Evolutionary conservation across 2,888 invertebrate species (phyloP), one percentile per base, ranked within the genome.

Genomic region (Smittia aterrima): DNA sequence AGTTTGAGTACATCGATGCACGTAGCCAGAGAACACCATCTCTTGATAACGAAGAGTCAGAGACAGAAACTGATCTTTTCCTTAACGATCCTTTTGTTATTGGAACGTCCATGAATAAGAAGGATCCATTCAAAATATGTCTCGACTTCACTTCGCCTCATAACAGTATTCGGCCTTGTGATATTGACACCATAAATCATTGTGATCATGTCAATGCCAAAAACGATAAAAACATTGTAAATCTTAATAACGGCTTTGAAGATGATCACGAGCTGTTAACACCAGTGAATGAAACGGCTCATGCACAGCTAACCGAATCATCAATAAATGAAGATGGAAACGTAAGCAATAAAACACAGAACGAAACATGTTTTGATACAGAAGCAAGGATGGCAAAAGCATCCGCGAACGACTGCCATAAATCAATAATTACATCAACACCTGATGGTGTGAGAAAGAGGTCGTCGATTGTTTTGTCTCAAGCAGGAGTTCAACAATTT

Each of bases 11-110:
- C 73, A 80, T 86, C 1, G 85, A 85, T 73, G 72, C 76, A n/a
- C 82, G 82, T 4, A 78, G 84, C 47, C 85, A 84, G 64, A 83
- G 86, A 27, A 86, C 87, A 11, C 86, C 86, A 0, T 62, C 75
- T 27, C 83, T 86, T 13, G 85, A 86, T 74, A 85, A 87, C 78
- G 85, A 85, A 13, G 82, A 84, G 76, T 83, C 85, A 77, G 80
- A 80, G 76, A 80, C 80, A 2, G 80, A 79, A 75, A 78, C 79
- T 0, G 79, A 79, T 76, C 75, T 78, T 38, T 76, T 66, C 7
- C 22, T 74, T 18, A 66, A 77, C n/a, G 74, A 75, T 58, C 53
- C 67, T 25, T 74, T 75, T 20, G 54, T 32, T 62, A n/a, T 22
- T 20, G 62, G 75, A 47, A 1, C 70, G 11, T 2, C 53, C 18